phyloP scores from a whole-genome alignment of 2,888 invertebrate species.

The Mesoligia furuncula region DNA sequence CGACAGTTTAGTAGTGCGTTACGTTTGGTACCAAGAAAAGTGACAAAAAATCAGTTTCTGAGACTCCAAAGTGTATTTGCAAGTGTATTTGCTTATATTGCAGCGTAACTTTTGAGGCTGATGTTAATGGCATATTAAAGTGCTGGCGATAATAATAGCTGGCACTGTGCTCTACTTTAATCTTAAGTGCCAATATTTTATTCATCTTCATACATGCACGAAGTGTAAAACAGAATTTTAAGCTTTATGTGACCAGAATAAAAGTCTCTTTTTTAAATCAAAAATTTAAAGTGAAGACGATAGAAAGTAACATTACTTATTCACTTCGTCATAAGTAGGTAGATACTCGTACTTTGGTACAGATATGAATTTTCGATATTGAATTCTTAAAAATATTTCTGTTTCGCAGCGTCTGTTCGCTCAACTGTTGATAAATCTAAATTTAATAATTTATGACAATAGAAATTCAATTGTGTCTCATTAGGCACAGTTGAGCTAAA shows the following conservation, averaged over 20 bases:
- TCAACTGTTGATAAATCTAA: too few species aligned
- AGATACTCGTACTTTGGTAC: neutral
- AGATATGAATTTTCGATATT: neutral
- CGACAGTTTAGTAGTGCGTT: neutral
- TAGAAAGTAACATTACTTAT: neutral
- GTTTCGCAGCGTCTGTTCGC: neutral
- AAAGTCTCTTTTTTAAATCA: too few species aligned
- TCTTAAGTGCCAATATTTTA: constrained; percentile 38
- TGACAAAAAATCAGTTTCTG: too few species aligned
- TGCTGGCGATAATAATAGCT: too few species aligned
- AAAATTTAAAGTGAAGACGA: too few species aligned
- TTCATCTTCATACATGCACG: constrained; percentile 27
- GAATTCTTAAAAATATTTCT: neutral
- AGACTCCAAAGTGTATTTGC: too few species aligned
- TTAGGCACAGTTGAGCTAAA: too few species aligned
- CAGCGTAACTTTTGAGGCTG: constrained; percentile 20
- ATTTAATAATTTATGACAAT: too few species aligned
- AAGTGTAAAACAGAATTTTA: neutral
- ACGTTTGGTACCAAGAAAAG: neutral
- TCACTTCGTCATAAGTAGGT: neutral
- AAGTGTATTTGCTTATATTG: neutral
- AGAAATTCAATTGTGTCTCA: too few species aligned
- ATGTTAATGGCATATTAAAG: constrained; percentile 14
- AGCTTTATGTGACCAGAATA: neutral
- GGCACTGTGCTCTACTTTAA: too few species aligned